Base-by-base conservation (phyloP, 2,888 invertebrate species). In the Philaethria dido region DNA sequence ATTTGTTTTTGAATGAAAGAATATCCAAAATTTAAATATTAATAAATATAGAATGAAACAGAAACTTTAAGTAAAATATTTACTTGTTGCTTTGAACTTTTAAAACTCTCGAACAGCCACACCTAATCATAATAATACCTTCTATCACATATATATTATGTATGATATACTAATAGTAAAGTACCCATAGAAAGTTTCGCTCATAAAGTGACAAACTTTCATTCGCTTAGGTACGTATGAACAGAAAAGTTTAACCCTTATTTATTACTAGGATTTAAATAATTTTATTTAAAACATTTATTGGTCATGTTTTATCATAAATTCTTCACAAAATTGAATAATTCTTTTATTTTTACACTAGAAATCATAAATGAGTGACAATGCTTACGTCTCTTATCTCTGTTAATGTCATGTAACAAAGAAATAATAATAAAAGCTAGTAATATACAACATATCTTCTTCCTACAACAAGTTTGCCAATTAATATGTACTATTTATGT, bases 61-160 rank as follows among this genome's bases (percentile, higher is more conserved):
- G n/a, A n/a, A n/a, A n/a, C n/a, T n/a, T n/a, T n/a, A n/a, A n/a
- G n/a, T n/a, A n/a, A n/a, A n/a, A n/a, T n/a, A n/a, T n/a, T 6
- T 8, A 33, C 33, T 33, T 33, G 8, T 33, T 22, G 22, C 4
- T 45, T 18, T 18, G 9, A 39, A 22, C 20, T 25, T 52, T 29
- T 33, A 11, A 29, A 52, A 52, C 4, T 16, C 16, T 29, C n/a
- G 29, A 25, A 8, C 50, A 14, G 29, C 50, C 25, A 50, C 8
- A 29, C 25, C 50, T n/a, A 22, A 29, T 29, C 16, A 5, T 25
- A 25, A 47, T 29, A 60, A 33, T 45, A 60, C 16, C 20, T 45
- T 29, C 13, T 63, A 63, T 67, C 59, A 52, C 62, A 67, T 67
- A n/a, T n/a, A n/a, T n/a, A n/a, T n/a, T n/a, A n/a, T n/a, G n/a